Base-by-base conservation (phyloP, 1,140 invertebrate species). In the Hyles vespertilio region DNA sequence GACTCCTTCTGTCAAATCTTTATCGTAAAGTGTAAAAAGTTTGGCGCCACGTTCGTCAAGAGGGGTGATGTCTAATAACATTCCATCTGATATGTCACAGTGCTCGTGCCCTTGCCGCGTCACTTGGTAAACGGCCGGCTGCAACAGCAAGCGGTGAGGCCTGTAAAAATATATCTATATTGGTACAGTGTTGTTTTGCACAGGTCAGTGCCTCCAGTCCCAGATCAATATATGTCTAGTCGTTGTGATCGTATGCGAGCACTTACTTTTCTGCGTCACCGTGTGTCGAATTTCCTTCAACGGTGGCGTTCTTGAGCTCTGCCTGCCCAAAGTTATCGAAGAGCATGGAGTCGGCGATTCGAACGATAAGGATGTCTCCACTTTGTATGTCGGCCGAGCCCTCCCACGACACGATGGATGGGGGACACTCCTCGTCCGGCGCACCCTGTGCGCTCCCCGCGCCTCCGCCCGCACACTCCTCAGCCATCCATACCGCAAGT, bases 281-380 rank as follows among this genome's bases (percentile, higher is more conserved):
- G 46, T 64, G 72, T 55, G 79, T 67, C 49, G 72, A 60, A 63
- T 86, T 80, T 47, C 64, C 58, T 53, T 79, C 77, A 43, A 61
- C 61, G 55, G 81, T 76, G 56, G 46, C 67, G 62, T 79, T 83
- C 54, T 70, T 79, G 22, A 51, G 32, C 34, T 77, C 72, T 59
- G 75, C 61, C 69, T 72, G 79, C 63, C 67, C 75, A 70, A 67
- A 75, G 61, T 70, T 84, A 57, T 81, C 87, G 62, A 79, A 83
- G 32, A 92, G 74, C 58, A 89, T 78, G 49, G 91, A 89, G 75
- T 93, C 92, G 63, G 92, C 91, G 72, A 93, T 93, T 74, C 92
- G 90, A n/a, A 93, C 92, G 71, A 93, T 90, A 63, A 93, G 89
- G 65, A 93, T 92, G 81, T 93, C 93, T 44, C 92, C 93, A 56